Evolutionary conservation across 2,113 vertebrate genomes (phyloP), one percentile per base, ranked within the genome.

Genomic region (Sphaerodactylus townsendi): DNA sequence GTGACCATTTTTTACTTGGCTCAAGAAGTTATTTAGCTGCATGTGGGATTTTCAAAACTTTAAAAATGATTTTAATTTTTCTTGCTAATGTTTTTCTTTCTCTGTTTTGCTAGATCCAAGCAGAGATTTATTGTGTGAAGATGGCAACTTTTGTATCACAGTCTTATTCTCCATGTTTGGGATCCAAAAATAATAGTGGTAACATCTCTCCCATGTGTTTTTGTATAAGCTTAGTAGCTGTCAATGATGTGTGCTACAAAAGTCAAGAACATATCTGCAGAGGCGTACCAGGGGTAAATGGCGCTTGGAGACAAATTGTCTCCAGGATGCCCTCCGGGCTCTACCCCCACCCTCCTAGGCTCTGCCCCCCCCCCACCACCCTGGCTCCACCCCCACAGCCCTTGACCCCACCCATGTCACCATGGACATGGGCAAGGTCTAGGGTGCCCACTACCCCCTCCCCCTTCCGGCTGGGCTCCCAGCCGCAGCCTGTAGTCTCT

Each of bases 101-200:
- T 25, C 25, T 80, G 30, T 82, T 85, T 86, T 65, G 75, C 62
- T 33, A 84, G 73, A 68, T 86, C 75, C 28, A 46, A 69, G 81
- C 39, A 71, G 37, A 74, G 35, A 69, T 80, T 84, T 3, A 4
- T 28, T 11, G 25, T 70, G 37, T 72, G 39, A 37, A 82, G 62
- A 81, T 79, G 72, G 41, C 77, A 70, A 50, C 68, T 82, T 23
- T 41, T 81, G 10, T 79, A 1, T 77, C 78, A 66, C 68, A 30
- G 23, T 48, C 73, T 30, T 64, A 13, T 0, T 53, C 68, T 53
- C 74, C 48, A 46, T 44, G 35, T 69, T 56, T 4, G 30, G 48
- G 64, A 70, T 10, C 1, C 41, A 7, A 41, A 2, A 21, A 33
- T n/a, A 19, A 2, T 75, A 87, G 35, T 46, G 74, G 28, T 77